phyloP scores from a whole-genome alignment of 2,797 vertebrate genomes.

The Babyrousa celebensis region DNA sequence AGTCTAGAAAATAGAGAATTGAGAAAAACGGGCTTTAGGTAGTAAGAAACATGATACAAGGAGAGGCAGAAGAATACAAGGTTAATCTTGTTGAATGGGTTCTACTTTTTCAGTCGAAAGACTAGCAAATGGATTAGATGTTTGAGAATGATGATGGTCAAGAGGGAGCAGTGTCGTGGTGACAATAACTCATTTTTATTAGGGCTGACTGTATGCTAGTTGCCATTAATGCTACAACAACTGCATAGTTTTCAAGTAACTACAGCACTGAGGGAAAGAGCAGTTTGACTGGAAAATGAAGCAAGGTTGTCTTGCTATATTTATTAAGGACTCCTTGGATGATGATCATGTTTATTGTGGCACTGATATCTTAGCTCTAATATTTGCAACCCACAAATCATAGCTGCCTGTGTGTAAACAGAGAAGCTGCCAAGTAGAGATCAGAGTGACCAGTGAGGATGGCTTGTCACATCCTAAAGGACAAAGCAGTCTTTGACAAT shows the following conservation, averaged over 20 bases:
- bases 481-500: conserved; percentile 37
- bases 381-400: not conserved
- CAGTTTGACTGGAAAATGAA: not conserved
- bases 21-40: not conserved
- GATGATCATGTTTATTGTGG: not conserved
- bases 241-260: conserved; percentile 4
- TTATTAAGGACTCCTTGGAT: not conserved
- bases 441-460: not conserved
- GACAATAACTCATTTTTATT: not conserved
- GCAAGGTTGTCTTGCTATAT: not conserved
- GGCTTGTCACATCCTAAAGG: not conserved
- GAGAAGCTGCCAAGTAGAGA: not conserved
- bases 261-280: not conserved
- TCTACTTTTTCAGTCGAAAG: not conserved
- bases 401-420: not conserved
- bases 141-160: not conserved
- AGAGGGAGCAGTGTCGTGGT: rapidly evolving
- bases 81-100: not conserved
- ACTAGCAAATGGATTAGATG: not conserved
- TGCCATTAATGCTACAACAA: not conserved
- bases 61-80: rapidly evolving
- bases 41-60: not conserved
- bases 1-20: not conserved
- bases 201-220: not conserved
- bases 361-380: not conserved